Evolutionary conservation across 2,888 invertebrate genomes (phyloP), one percentile per base, ranked within the genome.

Genomic region (Caenorhabditis drosophilae): DNA sequence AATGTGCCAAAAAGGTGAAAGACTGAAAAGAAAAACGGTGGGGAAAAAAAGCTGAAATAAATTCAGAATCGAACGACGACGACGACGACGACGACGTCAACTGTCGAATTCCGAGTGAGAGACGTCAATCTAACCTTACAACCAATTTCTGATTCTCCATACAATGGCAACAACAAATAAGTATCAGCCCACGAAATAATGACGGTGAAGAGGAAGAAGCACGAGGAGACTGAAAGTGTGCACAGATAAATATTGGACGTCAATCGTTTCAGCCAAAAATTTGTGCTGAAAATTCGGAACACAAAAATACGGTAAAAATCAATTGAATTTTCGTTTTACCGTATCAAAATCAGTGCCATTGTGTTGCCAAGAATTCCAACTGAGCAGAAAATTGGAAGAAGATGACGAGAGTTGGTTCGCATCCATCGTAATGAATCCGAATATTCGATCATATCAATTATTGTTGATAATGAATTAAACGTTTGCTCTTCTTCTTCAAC

Each of bases 201-300:
- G 6, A 82, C 78, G n/a, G 78, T 79, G 23, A 70, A 69, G 6
- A 82, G 70, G 56, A 82, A 82, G 34, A 80, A 58, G 54, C 81
- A 80, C 12, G 77, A 75, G 52, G 78, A 78, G 6, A 80, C 52
- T 18, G 82, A 82, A 40, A 82, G 62, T 2, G 79, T 75, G 60
- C 77, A 79, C 18, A 82, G 67, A 60, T 82, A 82, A 44, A 77
- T 70, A 64, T 82, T 82, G 3, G 82, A 82, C 15, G 82, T 83
- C 4, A 82, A 70, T 15, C 79, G 64, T 26, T 71, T 69, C 52
- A 82, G 63, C 81, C 80, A 80, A 63, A 80, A 82, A 56, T 83
- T 83, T 7, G 80, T 80, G 31, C 31, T 31, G 31, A 31, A 31
- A 31, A 31, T 46, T 23, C 16, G 7, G 11, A 42, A 22, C 11